phyloP scores from a whole-genome alignment of 2,113 vertebrate species.

The Ahaetulla prasina region DNA sequence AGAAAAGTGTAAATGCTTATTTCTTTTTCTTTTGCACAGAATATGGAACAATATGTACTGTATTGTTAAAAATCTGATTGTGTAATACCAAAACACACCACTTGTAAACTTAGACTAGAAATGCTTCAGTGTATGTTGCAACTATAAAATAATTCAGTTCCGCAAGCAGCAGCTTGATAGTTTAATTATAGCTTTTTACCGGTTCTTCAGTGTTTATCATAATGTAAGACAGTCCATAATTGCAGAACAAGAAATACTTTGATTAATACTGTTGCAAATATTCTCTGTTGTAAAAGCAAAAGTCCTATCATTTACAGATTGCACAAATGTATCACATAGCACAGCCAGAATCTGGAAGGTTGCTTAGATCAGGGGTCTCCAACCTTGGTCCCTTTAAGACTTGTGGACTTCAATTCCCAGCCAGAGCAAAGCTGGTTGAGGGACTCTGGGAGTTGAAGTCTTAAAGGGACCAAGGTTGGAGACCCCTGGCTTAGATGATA shows the following conservation, averaged over 20 bases:
- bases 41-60: background rate
- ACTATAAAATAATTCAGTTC: slow-evolving; percentile 45
- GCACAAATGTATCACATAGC: slow-evolving; percentile 40
- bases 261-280: background rate
- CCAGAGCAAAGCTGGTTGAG: no score
- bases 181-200: slow-evolving; percentile 25
- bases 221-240: slow-evolving; percentile 24
- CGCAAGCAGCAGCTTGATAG: slow-evolving; percentile 42
- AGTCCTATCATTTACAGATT: slow-evolving; percentile 34
- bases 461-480: no score
- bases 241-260: slow-evolving; percentile 44
- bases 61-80: slow-evolving; percentile 37
- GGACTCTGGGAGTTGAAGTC: no score
- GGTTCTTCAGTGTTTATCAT: slow-evolving; percentile 37
- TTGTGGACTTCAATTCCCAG: no score
- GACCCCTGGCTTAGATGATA: slow-evolving; percentile 35
- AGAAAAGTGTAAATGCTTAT: slow-evolving; percentile 54
- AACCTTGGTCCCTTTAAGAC: no score
- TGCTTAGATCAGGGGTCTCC: no score
- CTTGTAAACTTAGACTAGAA: slow-evolving; percentile 59
- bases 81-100: slow-evolving; percentile 31
- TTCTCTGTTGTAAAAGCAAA: slow-evolving; percentile 14
- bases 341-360: slow-evolving; percentile 47
- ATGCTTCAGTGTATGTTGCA: slow-evolving; percentile 45
- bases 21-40: background rate